Evolutionary conservation across 2,113 vertebrate genomes (phyloP), one percentile per base, ranked within the genome.

Genomic region (Equus przewalskii): DNA sequence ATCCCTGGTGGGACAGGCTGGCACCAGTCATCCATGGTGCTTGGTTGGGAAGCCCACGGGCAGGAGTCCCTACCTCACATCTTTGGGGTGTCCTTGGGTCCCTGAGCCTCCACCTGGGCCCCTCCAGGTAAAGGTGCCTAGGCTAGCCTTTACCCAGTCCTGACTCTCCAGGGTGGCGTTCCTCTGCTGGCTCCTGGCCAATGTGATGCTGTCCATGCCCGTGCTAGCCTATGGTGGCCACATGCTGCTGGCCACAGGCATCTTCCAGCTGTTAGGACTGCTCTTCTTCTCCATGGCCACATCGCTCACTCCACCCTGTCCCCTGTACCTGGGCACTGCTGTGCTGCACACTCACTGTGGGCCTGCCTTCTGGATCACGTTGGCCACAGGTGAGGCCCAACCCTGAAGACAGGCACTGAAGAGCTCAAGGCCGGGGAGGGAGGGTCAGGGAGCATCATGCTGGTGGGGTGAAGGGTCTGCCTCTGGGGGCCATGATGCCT

Each of bases 151-250:
- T 91, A 94, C 16, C 1, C 14, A 60, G 11, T 86, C 67, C 62
- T 96, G 86, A 82, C 67, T 78, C 72, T 67, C 64, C 98, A 99
- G 99, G 99, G 99, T 99, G 10, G 99, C 99, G 1, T 99, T 99
- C 97, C 99, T 99, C 96, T 99, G 99, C 65, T 99, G 99, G 99
- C 95, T 99, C 62, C 96, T 99, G 60, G 98, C 99, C 98, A 99
- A 99, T 54, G 98, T 99, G 94, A 99, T 99, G 87, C 98, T 99
- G 97, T 99, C 98, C 98, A 99, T 99, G 99, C 99, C 99, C 0
- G 99, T 99, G 88, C 98, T 99, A 2, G 96, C 99, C 86, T 99
- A 99, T 0, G 99, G 99, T 2, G 99, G 99, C 9, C 99, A 99
- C 98, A 99, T 99, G 99, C 98, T 99, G 97, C 93, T 99, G 88